A percentile compares a stretch with the other conserved stretches of the same genome.
These are phyloP conservation scores for Geotrypetes seraphini DNA, from an alignment of 2,797 vertebrate genomes.

Conservation along the genomic window DNA sequence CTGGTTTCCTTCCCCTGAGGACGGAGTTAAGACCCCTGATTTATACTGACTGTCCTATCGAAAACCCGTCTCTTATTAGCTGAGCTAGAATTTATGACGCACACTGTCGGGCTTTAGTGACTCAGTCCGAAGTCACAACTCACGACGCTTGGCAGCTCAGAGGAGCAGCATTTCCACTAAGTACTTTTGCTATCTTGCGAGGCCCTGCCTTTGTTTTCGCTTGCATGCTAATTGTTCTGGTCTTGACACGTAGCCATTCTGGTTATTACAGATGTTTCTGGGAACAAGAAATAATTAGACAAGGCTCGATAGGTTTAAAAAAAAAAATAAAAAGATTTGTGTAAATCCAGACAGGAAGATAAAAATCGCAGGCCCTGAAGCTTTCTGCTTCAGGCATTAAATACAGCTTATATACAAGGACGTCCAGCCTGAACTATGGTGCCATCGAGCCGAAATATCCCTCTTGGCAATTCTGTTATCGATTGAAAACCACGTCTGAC, in stretches of 20 bases:
- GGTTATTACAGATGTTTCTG: background rate
- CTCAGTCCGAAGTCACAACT: background rate
- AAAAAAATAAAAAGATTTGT: background rate
- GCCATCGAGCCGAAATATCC: too few species aligned
- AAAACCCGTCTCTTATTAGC: too few species aligned
- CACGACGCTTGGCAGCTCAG: slow-evolving; percentile 8
- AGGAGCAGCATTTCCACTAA: slow-evolving; percentile 9
- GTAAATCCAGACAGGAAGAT: slow-evolving; percentile 1
- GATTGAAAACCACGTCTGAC: too few species aligned
- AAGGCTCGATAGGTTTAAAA: slow-evolving; percentile 1
- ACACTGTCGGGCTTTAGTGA: too few species aligned
- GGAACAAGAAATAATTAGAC: slow-evolving; percentile 5
- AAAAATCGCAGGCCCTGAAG: background rate
- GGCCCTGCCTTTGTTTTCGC: background rate
- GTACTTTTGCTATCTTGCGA: slow-evolving; percentile 1
- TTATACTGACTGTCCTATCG: too few species aligned
- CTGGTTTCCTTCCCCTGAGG: too few species aligned
- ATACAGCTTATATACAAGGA: background rate
- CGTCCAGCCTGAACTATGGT: background rate
- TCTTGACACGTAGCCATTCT: slow-evolving; percentile 8
- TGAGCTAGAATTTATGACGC: too few species aligned
- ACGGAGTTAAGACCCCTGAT: too few species aligned
- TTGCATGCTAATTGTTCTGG: background rate
- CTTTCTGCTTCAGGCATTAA: background rate
- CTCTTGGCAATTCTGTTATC: too few species aligned